phyloP scores from a whole-genome alignment of 2,888 invertebrate species.

The Molorchus minor region DNA sequence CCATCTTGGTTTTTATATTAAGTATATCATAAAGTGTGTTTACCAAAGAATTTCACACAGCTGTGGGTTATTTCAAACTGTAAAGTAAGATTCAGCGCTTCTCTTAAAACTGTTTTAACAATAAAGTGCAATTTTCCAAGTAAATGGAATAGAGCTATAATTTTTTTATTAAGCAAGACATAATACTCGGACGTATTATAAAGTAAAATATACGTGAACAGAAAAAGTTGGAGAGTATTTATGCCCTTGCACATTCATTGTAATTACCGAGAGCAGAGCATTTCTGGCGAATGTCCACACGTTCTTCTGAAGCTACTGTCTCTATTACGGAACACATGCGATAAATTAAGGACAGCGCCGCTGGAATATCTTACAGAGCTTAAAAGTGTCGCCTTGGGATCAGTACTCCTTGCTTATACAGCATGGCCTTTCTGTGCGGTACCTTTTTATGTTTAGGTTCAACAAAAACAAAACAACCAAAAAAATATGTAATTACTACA shows the following conservation, averaged over 20 bases:
- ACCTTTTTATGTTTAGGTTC: no score
- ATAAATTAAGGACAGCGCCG: slow-evolving; percentile 55
- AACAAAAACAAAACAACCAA: no score
- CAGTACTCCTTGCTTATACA: slow-evolving; percentile 23
- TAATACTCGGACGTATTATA: slow-evolving; percentile 37
- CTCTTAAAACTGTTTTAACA: no score
- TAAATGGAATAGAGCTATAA: slow-evolving; percentile 18
- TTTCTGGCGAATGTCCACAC: slow-evolving; percentile 61
- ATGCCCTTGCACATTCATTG: slow-evolving; percentile 56
- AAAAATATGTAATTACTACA: no score
- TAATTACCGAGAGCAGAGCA: slow-evolving; percentile 57
- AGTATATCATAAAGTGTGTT: no score
- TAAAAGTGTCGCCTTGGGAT: slow-evolving; percentile 38
- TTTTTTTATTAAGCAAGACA: slow-evolving; percentile 31
- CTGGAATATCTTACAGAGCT: slow-evolving; percentile 56
- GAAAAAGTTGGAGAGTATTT: slow-evolving; percentile 44
- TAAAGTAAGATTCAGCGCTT: no score
- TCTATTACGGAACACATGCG: slow-evolving; percentile 58
- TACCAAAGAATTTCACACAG: no score
- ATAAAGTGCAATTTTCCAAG: background rate
- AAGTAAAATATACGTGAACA: slow-evolving; percentile 42
- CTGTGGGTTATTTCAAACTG: no score
- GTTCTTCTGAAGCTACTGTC: slow-evolving; percentile 58
- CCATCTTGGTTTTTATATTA: no score
- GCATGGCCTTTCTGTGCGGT: no score